Percentiles rank a stretch among this genome's conserved stretches.
Evolutionary conservation across 2,113 vertebrate genomes (phyloP).

Genomic region (Prinia subflava): DNA sequence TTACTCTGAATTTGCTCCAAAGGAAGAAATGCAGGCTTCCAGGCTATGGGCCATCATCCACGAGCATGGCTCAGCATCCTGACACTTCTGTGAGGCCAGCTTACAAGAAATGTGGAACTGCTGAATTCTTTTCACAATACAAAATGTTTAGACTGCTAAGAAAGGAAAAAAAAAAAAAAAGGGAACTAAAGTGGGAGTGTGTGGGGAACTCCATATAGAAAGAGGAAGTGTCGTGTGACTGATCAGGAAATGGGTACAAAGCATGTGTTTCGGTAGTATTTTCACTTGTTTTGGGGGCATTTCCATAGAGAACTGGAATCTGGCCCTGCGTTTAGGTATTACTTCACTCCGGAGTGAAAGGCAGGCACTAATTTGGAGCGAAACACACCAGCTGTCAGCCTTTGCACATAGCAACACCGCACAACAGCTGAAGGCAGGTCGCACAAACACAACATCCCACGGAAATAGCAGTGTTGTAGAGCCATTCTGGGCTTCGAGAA

Average conservation of each 20-base stretch:
- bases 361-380: neutral
- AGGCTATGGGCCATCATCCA: neutral
- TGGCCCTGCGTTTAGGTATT: neutral
- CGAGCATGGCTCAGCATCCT: neutral
- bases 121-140: neutral
- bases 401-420: neutral
- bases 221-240: slow-evolving; percentile 18
- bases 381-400: slow-evolving; percentile 29
- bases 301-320: slow-evolving; percentile 57
- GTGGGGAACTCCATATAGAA: slow-evolving; percentile 39
- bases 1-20: neutral
- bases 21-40: neutral
- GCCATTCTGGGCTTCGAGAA: neutral
- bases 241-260: slow-evolving; percentile 51
- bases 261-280: slow-evolving; percentile 37
- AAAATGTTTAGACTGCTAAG: slow-evolving; percentile 5
- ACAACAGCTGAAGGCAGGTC: slow-evolving; percentile 19
- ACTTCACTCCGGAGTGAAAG: neutral
- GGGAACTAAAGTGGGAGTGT: neutral
- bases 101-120: slow-evolving; percentile 2
- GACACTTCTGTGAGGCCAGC: neutral
- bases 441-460: neutral
- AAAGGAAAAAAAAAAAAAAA: neutral
- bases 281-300: slow-evolving; percentile 56
- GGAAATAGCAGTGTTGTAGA: neutral